Evolutionary conservation across 2,888 invertebrate species (phyloP).

Genomic region (Exocentrus adspersus): DNA sequence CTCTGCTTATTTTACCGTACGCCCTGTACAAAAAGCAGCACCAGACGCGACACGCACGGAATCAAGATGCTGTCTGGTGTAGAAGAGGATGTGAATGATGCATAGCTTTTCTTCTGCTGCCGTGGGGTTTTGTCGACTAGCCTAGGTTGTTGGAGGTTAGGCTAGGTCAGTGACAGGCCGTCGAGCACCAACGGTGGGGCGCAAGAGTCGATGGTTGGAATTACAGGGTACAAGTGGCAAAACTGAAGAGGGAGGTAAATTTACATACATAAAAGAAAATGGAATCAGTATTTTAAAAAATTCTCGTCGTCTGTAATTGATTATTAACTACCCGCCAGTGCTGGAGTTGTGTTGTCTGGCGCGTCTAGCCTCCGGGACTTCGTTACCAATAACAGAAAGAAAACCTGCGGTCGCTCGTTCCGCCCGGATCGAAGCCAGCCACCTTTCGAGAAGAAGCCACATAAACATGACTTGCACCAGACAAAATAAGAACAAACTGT

Average conservation of each 20-base stretch:
- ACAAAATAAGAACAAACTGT: constrained; percentile 36
- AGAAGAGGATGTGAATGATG: constrained; percentile 29
- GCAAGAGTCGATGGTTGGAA: too few species aligned
- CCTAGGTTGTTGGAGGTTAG: constrained; percentile 48
- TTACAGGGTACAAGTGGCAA: too few species aligned
- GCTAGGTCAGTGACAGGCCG: constrained; percentile 49
- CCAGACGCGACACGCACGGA: constrained; percentile 11
- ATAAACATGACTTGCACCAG: constrained; percentile 32
- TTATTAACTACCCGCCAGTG: too few species aligned
- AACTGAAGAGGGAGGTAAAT: too few species aligned
- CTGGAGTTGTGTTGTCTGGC: too few species aligned
- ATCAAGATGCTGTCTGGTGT: constrained; percentile 20
- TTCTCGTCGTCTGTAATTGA: too few species aligned
- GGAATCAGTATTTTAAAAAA: too few species aligned
- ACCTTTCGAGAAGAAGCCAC: constrained; percentile 24
- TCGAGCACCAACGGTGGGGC: constrained; percentile 18
- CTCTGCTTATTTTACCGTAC: not conserved
- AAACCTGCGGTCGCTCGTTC: not conserved
- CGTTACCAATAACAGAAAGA: not conserved
- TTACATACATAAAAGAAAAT: too few species aligned
- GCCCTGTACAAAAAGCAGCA: constrained; percentile 19
- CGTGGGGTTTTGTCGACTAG: constrained; percentile 40
- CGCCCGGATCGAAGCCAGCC: not conserved
- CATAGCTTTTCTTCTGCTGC: constrained; percentile 29
- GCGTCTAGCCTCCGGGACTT: not conserved